phyloP scores from a whole-genome alignment of 2,888 invertebrate species.

The Parthenolecanium corni region DNA sequence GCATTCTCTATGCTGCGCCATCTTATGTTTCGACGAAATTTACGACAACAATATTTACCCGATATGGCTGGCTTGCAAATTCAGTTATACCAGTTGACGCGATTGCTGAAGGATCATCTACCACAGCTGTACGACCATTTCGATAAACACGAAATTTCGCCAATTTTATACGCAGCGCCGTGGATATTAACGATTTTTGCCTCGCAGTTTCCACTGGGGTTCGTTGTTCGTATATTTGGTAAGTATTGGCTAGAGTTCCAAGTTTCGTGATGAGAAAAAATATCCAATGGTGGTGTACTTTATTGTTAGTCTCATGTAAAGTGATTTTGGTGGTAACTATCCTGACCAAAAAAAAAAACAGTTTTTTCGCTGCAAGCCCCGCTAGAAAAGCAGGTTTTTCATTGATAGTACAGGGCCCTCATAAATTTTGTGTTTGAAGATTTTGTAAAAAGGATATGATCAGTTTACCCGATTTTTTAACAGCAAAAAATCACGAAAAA shows the following conservation, averaged over 20 bases:
- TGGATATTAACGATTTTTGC: conserved; percentile 94
- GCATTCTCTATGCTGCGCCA: conserved; percentile 80
- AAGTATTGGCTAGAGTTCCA: conserved; percentile 35
- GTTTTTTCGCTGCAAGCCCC: too few species aligned
- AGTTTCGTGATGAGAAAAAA: not conserved
- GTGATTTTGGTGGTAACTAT: not conserved
- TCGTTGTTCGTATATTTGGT: conserved; percentile 90
- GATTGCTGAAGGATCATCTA: conserved; percentile 75
- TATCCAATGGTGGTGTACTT: not conserved
- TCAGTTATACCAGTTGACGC: conserved; percentile 83
- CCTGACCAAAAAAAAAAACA: too few species aligned
- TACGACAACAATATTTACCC: conserved; percentile 80
- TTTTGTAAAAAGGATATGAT: too few species aligned
- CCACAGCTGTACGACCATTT: conserved; percentile 79
- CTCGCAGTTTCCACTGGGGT: conserved; percentile 90
- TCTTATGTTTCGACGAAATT: conserved; percentile 78
- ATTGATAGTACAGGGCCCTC: too few species aligned
- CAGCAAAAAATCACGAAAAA: too few species aligned
- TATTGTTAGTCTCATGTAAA: not conserved
- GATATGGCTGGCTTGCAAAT: conserved; percentile 91
- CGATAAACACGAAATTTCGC: conserved; percentile 77
- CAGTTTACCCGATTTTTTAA: too few species aligned
- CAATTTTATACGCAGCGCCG: conserved; percentile 89
- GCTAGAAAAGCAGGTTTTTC: too few species aligned
- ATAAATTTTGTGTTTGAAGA: too few species aligned